phyloP scores from a whole-genome alignment of 2,797 vertebrate genomes.

The Epinephelus coioides region DNA sequence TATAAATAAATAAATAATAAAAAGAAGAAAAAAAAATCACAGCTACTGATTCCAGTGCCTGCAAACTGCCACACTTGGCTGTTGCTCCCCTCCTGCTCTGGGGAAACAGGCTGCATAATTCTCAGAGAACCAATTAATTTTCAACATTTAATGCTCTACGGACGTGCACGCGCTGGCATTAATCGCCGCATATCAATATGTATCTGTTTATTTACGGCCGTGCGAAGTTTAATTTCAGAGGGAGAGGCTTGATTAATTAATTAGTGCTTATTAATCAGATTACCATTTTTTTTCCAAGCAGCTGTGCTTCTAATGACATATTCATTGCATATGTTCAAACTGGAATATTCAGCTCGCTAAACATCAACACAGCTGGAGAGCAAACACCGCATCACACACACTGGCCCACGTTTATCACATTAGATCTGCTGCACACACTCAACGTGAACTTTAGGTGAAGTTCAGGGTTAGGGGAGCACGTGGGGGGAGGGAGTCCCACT shows the following conservation, averaged over 20 bases:
- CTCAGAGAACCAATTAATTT: slow-evolving; percentile 49
- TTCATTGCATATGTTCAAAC: slow-evolving; percentile 24
- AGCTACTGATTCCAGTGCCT: slow-evolving; percentile 29
- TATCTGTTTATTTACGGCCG: slow-evolving; percentile 47
- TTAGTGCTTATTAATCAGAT: slow-evolving; percentile 71
- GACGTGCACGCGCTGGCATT: slow-evolving; percentile 14
- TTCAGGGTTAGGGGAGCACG: background rate
- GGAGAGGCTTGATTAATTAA: slow-evolving; percentile 67
- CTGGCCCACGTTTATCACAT: background rate
- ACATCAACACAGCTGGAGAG: background rate
- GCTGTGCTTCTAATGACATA: slow-evolving; percentile 47
- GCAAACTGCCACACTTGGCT: slow-evolving; percentile 58
- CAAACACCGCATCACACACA: background rate
- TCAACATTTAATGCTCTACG: slow-evolving; percentile 20
- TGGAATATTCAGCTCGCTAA: background rate
- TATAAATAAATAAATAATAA: too few species aligned
- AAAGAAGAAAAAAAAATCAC: background rate
- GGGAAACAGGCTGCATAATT: slow-evolving; percentile 34
- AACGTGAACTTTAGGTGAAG: background rate
- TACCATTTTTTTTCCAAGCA: slow-evolving; percentile 49
- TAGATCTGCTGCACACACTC: background rate
- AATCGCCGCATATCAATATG: slow-evolving; percentile 38
- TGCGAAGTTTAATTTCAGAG: slow-evolving; percentile 55
- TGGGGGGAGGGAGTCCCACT: background rate
- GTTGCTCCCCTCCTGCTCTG: slow-evolving; percentile 1